Evolutionary conservation across 2,888 invertebrate genomes (phyloP).

Genomic region (Plagodis pulveraria): DNA sequence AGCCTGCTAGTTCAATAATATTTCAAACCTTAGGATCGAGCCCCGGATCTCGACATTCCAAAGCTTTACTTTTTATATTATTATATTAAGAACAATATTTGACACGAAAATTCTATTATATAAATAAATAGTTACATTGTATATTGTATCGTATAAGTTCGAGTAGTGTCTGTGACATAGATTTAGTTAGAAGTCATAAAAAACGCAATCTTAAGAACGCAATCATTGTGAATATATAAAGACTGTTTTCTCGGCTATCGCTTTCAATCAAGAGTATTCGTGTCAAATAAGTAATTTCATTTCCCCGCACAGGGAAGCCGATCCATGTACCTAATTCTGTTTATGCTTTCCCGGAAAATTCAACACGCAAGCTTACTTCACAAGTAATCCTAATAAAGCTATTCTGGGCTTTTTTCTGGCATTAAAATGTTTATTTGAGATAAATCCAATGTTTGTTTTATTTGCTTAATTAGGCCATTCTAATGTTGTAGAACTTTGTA

Average conservation of each 20-base stretch:
- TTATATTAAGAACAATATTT: no score
- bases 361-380: conserved; percentile 24
- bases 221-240: background rate
- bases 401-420: conserved; percentile 24
- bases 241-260: conserved; percentile 16
- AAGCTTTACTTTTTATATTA: no score
- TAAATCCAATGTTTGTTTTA: conserved; percentile 21
- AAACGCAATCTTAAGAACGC: no score
- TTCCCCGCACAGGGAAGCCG: conserved; percentile 23
- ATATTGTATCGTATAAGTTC: no score
- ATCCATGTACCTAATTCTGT: conserved; percentile 26
- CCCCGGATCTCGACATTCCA: no score
- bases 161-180: no score
- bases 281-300: conserved; percentile 27
- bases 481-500: background rate
- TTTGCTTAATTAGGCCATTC: conserved; percentile 4
- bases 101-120: no score
- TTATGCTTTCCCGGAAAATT: conserved; percentile 24
- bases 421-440: conserved; percentile 25
- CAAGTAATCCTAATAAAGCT: conserved; percentile 28
- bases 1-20: no score
- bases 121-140: no score
- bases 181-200: no score
- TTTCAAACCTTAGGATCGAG: no score
- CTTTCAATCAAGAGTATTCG: conserved; percentile 18